A percentile compares a stretch with the other conserved stretches of the same genome.
Evolutionary conservation across 2,113 vertebrate species (phyloP).

Genomic region (Bothrops jararaca): DNA sequence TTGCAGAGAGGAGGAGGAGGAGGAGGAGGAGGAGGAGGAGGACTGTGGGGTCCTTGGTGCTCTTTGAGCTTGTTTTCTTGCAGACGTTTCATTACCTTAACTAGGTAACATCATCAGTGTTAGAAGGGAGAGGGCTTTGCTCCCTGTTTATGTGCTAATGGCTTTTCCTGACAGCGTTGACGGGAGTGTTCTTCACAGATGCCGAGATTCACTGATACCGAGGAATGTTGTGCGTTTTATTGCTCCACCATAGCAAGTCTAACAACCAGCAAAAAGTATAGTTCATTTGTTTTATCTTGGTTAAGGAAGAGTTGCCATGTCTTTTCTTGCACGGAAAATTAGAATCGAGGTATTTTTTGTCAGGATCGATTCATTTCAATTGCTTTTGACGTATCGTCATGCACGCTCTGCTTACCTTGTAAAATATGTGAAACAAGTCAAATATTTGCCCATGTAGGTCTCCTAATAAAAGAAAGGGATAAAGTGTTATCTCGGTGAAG

Average conservation of each 20-base stretch:
- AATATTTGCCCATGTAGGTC: slow-evolving; percentile 91
- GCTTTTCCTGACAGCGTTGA: no score
- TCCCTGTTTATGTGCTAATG: neutral
- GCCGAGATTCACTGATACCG: neutral
- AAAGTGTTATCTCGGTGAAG: slow-evolving; percentile 24
- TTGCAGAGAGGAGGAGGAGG: no score
- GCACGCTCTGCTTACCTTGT: slow-evolving; percentile 49
- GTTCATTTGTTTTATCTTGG: neutral
- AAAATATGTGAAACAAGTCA: slow-evolving; percentile 74
- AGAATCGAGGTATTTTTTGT: neutral
- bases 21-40: no score
- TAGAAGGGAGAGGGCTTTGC: neutral
- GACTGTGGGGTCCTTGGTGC: neutral
- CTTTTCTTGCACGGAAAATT: neutral
- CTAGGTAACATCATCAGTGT: neutral
- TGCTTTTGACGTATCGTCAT: neutral
- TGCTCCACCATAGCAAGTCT: neutral
- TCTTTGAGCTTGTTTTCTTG: neutral
- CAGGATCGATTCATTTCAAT: neutral
- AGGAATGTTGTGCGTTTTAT: neutral
- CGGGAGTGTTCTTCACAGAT: no score
- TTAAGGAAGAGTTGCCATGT: neutral
- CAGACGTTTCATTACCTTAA: neutral
- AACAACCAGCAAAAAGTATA: neutral
- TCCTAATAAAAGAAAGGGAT: slow-evolving; percentile 67